phyloP scores from a whole-genome alignment of 2,797 vertebrate species.

The Etheostoma perlongum region DNA sequence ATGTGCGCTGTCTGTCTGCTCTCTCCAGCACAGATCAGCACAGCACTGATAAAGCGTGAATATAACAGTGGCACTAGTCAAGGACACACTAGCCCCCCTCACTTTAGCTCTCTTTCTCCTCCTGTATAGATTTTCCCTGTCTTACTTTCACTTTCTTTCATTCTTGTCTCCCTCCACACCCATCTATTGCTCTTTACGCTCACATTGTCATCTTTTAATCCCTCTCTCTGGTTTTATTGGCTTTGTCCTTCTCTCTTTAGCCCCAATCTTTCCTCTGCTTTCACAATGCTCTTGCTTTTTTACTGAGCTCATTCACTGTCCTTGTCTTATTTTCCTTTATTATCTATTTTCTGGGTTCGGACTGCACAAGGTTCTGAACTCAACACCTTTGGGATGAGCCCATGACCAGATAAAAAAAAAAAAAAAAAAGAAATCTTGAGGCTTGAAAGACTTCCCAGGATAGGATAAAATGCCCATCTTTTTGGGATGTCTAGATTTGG shows the following conservation, averaged over 20 bases:
- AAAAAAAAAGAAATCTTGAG: too few species aligned
- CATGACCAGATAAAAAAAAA: too few species aligned
- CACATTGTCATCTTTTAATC: conserved; percentile 43
- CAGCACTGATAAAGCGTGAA: conserved; percentile 64
- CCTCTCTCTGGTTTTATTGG: conserved; percentile 18
- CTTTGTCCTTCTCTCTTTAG: conserved; percentile 7
- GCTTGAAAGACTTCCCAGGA: neutral
- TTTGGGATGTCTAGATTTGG: neutral
- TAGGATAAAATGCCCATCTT: neutral
- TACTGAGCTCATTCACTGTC: neutral
- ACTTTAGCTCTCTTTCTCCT: conserved; percentile 31
- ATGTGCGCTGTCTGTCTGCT: conserved; percentile 49
- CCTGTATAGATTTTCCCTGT: conserved; percentile 45
- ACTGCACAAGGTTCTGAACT: neutral
- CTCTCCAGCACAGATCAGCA: conserved; percentile 59
- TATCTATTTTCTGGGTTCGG: neutral
- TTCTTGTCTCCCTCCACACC: conserved; percentile 27
- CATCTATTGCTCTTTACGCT: conserved; percentile 23
- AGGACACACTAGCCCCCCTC: conserved; percentile 59
- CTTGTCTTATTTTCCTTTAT: neutral
- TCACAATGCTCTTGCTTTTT: conserved; percentile 5
- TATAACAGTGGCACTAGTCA: conserved; percentile 66
- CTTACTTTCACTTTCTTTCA: conserved; percentile 21
- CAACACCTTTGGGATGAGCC: neutral
- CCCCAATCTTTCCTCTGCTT: conserved; percentile 6